Base-by-base conservation (phyloP, 2,113 vertebrate genomes). In the Psammodynastes pulverulentus region DNA sequence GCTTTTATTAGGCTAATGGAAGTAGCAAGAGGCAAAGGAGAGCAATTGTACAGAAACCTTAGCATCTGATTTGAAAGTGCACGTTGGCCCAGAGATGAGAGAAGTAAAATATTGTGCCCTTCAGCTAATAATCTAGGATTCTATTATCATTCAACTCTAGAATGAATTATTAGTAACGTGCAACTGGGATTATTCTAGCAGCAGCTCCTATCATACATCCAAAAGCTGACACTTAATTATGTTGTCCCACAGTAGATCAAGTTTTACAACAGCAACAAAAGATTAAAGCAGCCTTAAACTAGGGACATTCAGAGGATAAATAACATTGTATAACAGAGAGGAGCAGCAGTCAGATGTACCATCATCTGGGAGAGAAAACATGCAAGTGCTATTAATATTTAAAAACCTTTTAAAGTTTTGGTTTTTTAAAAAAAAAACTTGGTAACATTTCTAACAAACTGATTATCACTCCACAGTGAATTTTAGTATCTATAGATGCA, bases 181-280 rank as follows among this genome's bases (percentile, higher is more conserved):
- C 93, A 95, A 96, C 92, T 87, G 88, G 96, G 94, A 96, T 97
- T 97, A 95, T 95, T 94, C 93, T 93, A 8, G 93, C 94, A 4
- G 0, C 91, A 93, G 96, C 94, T 97, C 92, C 92, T 93, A 43
- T 93, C 52, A 19, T 97, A 95, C 91, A 97, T 98, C 92, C 92
- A 93, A 94, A 94, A 92, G 58, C 93, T 98, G 97, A 97, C 97
- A 97, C 95, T 97, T 97, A 97, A 98, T 97, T 97, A 97, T 96
- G 93, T 96, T 97, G 96, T 97, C 91, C 88, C 56, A 97, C 92
- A 96, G 96, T 97, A 98, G 96, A 98, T 98, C 96, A 97, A 97
- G 92, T 97, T 98, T 97, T 97, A 97, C 95, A 97, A 91, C 94
- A 93, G 95, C 96, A 96, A 96, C 97, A 97, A 97, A 97, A 96